Base-by-base conservation (phyloP, 2,888 invertebrate genomes). In the Aelia acuminata region DNA sequence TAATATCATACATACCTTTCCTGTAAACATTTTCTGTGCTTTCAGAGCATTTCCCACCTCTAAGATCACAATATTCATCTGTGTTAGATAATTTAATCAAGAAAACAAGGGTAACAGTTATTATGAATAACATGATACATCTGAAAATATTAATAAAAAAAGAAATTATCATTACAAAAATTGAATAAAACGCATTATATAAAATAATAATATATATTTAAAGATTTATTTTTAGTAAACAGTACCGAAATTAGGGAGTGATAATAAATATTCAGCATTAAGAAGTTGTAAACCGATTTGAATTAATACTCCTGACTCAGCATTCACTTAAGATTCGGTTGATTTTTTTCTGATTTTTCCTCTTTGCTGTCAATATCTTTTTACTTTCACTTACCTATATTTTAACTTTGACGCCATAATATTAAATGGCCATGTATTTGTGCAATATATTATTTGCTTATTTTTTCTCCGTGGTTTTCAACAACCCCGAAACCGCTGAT, bases 41-140 rank as follows among this genome's bases (percentile, higher is more conserved):
- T 39, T 85, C 85, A 10, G 85, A 53, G 39, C 85, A 85, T n/a
- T 22, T 57, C 11, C 22, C 35, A 31, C 26, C 15, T 57, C 3
- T 39, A 50, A 20, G 15, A 49, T 48, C 49, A 50, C 85, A 85
- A 31, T 85, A 50, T 39, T 85, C 85, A 39, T 50, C n/a, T 20
- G 85, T 31, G 11, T 50, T 35, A 35, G 85, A 85, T 18, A 85
- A 85, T 85, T 53, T 53, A 22, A 85, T 50, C 31, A 85, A 43
- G n/a, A 80, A 43, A 43, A 80, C n/a, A 43, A 80, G 43, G 0
- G 80, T n/a, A 43, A 80, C 31, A 22, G n/a, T 80, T 43, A 3
- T 22, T 43, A n/a, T n/a, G 22, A 80, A 13, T 80, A 43, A 0
- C 80, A 80, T 80, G 11, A 80, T 80, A 80, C 80, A 80, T 80